phyloP scores from a whole-genome alignment of 2,113 vertebrate genomes.

The Chelonoidis abingdonii region DNA sequence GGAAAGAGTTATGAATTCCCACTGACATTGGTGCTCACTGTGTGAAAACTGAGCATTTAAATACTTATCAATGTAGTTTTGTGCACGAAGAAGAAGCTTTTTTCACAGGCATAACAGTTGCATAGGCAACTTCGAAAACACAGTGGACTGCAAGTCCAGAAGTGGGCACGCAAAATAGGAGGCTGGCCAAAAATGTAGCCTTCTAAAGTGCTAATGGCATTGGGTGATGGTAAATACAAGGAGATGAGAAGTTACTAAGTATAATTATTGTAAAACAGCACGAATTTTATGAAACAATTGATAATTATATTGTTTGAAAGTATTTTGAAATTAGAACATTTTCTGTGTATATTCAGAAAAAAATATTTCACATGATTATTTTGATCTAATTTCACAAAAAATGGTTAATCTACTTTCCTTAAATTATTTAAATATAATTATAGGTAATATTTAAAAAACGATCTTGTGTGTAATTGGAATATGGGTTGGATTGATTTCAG shows the following conservation, averaged over 20 bases:
- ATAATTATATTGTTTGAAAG: conserved; percentile 61
- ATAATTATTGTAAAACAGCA: not conserved
- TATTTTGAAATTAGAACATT: conserved; percentile 48
- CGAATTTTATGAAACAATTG: conserved; percentile 36
- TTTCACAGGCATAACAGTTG: rapidly evolving
- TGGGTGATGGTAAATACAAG: not conserved
- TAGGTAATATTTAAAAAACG: not conserved
- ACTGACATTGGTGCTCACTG: rapidly evolving
- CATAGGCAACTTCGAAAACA: not conserved
- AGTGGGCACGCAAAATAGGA: not conserved
- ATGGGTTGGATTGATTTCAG: not conserved
- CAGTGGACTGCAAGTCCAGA: not conserved
- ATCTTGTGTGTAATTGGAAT: not conserved
- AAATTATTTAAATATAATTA: not conserved
- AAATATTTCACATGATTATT: conserved; percentile 52
- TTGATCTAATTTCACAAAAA: conserved; percentile 63
- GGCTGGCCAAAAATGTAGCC: not conserved
- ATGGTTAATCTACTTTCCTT: not conserved
- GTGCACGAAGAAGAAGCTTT: rapidly evolving
- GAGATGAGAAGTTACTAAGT: not conserved
- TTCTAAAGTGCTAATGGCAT: not conserved
- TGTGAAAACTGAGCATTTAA: not conserved
- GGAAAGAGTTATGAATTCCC: not conserved
- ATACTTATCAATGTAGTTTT: not conserved
- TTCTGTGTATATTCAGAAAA: conserved; percentile 33